A percentile compares a stretch with the other conserved stretches of the same genome.
Conservation (phyloP, 2,113 vertebrate species). For the Phalacrocorax carbo region DNA sequence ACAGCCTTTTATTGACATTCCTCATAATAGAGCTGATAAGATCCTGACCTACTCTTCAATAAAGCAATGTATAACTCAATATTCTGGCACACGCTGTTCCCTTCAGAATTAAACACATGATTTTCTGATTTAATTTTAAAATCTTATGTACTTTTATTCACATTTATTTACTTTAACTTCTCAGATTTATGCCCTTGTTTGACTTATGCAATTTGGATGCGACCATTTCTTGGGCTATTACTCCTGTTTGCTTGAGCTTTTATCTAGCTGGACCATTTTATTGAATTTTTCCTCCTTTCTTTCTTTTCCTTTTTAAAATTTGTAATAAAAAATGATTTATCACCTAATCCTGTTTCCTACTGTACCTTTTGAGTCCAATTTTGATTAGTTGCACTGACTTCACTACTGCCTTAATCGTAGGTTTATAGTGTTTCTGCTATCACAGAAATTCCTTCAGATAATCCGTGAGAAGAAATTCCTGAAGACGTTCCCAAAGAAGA, state of each 20-base stretch:
- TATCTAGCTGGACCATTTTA: neutral
- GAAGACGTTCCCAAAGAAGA: neutral
- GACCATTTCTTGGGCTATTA: neutral
- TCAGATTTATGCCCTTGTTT: neutral
- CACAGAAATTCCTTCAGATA: neutral
- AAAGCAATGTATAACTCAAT: slow-evolving; percentile 60
- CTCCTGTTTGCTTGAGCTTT: neutral
- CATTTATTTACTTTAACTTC: slow-evolving; percentile 40
- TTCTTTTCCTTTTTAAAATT: neutral
- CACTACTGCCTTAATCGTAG: neutral
- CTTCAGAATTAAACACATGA: slow-evolving; percentile 40
- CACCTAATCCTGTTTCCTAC: neutral
- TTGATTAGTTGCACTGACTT: neutral
- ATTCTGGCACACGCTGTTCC: slow-evolving; percentile 27
- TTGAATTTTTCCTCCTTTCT: neutral
- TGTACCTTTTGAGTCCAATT: neutral
- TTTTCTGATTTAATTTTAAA: slow-evolving; percentile 61
- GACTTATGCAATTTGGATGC: neutral
- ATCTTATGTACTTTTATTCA: neutral
- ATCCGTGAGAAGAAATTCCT: neutral
- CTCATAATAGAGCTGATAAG: slow-evolving; percentile 61
- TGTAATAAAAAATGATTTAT: neutral
- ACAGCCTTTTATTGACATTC: slow-evolving; percentile 63
- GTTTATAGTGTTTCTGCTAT: neutral
- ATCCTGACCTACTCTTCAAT: slow-evolving; percentile 64